Base-by-base conservation (phyloP, 2,888 invertebrate species). In the Cryptophagus acutangulus region DNA sequence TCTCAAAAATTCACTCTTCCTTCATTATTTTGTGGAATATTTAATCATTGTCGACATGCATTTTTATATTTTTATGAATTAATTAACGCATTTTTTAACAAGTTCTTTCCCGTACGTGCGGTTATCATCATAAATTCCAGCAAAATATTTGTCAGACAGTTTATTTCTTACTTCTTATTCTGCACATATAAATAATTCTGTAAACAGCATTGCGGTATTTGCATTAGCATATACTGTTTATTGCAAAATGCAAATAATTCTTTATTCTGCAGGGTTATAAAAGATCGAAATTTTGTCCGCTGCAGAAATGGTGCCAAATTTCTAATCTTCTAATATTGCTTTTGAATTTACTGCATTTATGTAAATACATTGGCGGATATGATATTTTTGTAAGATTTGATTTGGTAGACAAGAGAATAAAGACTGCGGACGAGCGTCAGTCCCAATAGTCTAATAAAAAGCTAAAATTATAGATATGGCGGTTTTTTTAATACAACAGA, bases 141-240 rank as follows among this genome's bases (percentile, higher is more conserved):
- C 24, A 20, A 20, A 20, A 20, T 20, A 20, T 20, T 20, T 20
- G 6, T n/a, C 6, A 20, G 24, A 20, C 24, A 20, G 24, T 20
- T 20, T n/a, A 20, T n/a, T 20, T 20, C 24, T 20, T 48, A 41
- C 31, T 46, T 52, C 50, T 48, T 43, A 45, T 41, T 40, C 38
- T 28, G 38, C 35, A 38, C 42, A 40, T 46, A 51, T 50, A 49
- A 52, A 54, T 52, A 51, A 47, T 52, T 46, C 47, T 47, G 46
- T 47, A 49, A 51, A 51, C 53, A 46, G 53, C 52, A 56, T 48
- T 55, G 54, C 53, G 56, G 51, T 41, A 51, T 47, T 51, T 41
- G 42, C 49, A 56, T 56, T 55, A 54, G 52, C 56, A 55, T 40
- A 28, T 12, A 28, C 8, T 13, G 12, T n/a, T n/a, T n/a, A n/a